Conservation (phyloP, 2,888 invertebrate genomes). For the Xestia rhomboidea region DNA sequence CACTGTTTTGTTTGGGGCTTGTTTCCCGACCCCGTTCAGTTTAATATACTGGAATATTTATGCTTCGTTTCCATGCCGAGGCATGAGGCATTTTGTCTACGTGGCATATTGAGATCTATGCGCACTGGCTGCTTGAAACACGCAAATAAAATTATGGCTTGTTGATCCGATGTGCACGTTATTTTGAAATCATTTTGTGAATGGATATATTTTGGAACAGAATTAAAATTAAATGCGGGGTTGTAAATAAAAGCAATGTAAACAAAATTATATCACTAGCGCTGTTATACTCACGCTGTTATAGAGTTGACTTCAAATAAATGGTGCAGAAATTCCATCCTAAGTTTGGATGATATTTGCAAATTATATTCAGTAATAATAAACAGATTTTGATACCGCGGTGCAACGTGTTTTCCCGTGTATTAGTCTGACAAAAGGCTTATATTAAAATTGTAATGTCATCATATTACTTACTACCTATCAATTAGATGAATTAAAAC, state of each 20-base stretch:
- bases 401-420: not conserved
- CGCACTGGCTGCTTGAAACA: conserved; percentile 32
- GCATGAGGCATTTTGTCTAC: conserved; percentile 55
- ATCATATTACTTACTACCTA: no score
- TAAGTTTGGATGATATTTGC: not conserved
- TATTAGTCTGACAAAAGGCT: not conserved
- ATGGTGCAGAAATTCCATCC: not conserved
- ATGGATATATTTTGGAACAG: not conserved
- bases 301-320: not conserved
- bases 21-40: conserved; percentile 43
- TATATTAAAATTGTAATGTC: not conserved
- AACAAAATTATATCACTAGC: not conserved
- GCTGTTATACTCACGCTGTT: no score
- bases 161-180: conserved; percentile 11
- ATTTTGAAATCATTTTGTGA: not conserved
- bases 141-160: conserved; percentile 36
- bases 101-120: conserved; percentile 61
- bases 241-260: not conserved
- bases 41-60: conserved; percentile 62
- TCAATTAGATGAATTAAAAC: not conserved
- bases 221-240: not conserved
- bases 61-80: conserved; percentile 44
- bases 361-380: not conserved
- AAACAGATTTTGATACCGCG: not conserved
- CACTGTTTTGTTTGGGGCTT: conserved; percentile 44